Base-by-base conservation (phyloP, 2,797 vertebrate species). In the Sebastes hubbsi region DNA sequence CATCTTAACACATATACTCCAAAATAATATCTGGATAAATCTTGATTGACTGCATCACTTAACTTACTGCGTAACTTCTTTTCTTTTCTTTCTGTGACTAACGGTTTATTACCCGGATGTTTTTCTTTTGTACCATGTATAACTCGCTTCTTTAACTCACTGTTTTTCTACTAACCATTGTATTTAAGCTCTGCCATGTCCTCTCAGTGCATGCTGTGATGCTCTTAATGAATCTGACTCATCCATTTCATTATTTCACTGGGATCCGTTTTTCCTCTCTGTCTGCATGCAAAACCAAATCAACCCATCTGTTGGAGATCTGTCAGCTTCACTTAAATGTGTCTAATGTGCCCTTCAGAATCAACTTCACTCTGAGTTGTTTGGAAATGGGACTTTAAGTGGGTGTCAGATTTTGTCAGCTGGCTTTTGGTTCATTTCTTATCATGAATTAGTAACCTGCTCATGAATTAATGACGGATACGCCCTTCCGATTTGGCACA, bases 11-110 rank as follows among this genome's bases (percentile, higher is more conserved):
- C 36, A 55, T 52, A 27, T 2, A 3, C 18, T 14, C 72, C 8
- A 42, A 63, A 42, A 30, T 30, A 66, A 27, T 72, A 64, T 91
- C 94, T 95, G 94, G 94, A 95, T 95, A 92, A 92, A 94, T 77
- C 91, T 88, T 66, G 46, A 81, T 14, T 61, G 84, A 76, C 89
- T 87, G 89, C 86, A 75, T 68, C 65, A 72, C 72, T 77, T 27
- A 30, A 81, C 60, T 67, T 60, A 20, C 72, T 78, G 11, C 60
- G 1, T 38, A 49, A 66, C 67, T 55, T 55, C 8, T n/a, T 71
- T 81, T 6, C 69, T 75, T 71, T 81, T 6, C 70, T 73, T 52
- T 74, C 25, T 56, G 13, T 74, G 32, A 81, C 86, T 87, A 85
- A 85, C 72, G 20, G 6, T 1, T 77, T 22, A 42, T 80, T 22